Evolutionary conservation across 2,113 vertebrate species (phyloP).

Genomic region (Equus quagga): DNA sequence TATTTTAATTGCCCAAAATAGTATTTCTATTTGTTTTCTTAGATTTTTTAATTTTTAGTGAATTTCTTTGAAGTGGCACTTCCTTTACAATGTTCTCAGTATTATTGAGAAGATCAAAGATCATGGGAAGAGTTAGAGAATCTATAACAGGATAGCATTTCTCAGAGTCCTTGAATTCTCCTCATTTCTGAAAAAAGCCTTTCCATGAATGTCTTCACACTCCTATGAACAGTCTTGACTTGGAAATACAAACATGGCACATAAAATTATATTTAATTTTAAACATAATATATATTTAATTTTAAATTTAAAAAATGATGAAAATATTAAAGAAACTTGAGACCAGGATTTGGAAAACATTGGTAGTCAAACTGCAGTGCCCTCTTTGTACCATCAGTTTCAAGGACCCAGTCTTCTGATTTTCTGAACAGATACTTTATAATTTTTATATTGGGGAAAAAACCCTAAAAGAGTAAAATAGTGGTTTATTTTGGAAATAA

Average conservation of each 20-base stretch:
- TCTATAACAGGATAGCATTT: background rate
- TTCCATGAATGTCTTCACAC: background rate
- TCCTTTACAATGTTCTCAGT: slow-evolving; percentile 47
- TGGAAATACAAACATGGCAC: slow-evolving; percentile 13
- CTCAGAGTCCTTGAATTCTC: slow-evolving; percentile 4
- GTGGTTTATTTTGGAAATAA: slow-evolving; percentile 47
- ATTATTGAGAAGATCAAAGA: slow-evolving; percentile 51
- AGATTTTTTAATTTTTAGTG: background rate
- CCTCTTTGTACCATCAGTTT: slow-evolving; percentile 22
- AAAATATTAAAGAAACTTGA: slow-evolving; percentile 41
- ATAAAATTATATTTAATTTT: background rate
- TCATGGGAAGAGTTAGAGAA: slow-evolving; percentile 42
- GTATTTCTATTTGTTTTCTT: slow-evolving; percentile 10
- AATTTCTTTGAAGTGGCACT: background rate
- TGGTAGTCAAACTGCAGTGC: background rate
- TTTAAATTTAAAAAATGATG: too few relatives aligned
- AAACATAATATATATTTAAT: too few relatives aligned
- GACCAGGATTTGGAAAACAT: slow-evolving; percentile 29
- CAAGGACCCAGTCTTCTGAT: slow-evolving; percentile 12
- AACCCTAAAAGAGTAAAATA: background rate
- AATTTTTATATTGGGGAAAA: slow-evolving; percentile 56
- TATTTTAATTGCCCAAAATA: slow-evolving; percentile 57
- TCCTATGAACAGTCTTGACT: background rate
- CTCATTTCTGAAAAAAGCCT: slow-evolving; percentile 19
- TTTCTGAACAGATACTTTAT: slow-evolving; percentile 37